Percentiles rank a stretch among this genome's conserved stretches.
Conservation (phyloP, 2,888 invertebrate species). For the Mesoligia furuncula region DNA sequence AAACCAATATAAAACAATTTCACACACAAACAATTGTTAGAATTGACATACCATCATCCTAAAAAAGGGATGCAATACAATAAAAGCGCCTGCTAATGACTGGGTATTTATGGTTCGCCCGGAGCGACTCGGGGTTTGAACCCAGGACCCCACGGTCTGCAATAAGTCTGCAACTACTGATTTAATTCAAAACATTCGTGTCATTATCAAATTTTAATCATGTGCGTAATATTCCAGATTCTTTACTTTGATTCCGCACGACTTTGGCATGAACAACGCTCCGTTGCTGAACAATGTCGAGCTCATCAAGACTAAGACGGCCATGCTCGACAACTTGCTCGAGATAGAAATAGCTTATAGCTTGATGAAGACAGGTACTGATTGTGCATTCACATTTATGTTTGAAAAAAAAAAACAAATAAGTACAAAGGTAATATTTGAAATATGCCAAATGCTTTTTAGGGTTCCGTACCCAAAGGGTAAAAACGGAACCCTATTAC, state of each 20-base stretch:
- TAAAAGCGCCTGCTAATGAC: neutral
- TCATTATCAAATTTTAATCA: neutral
- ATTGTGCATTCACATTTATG: neutral
- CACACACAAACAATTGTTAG: too few species aligned
- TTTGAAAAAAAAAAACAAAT: too few species aligned
- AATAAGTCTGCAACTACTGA: neutral
- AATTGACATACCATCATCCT: neutral
- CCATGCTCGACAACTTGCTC: conserved; percentile 97
- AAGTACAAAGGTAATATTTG: too few species aligned
- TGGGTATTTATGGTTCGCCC: neutral
- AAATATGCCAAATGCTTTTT: neutral
- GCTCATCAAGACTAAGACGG: conserved; percentile 91
- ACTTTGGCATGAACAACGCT: conserved; percentile 96
- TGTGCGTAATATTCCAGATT: conserved; percentile 89
- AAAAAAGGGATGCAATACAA: neutral
- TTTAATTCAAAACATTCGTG: neutral
- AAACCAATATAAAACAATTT: too few species aligned
- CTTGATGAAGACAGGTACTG: conserved; percentile 92
- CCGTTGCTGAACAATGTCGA: conserved; percentile 94
- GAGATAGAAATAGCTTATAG: conserved; percentile 99
- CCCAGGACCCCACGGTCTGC: neutral
- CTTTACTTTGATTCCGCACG: conserved; percentile 98
- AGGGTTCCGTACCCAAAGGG: too few species aligned
- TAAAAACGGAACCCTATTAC: too few species aligned
- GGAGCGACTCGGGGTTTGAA: neutral